Evolutionary conservation across 2,888 invertebrate genomes (phyloP), one percentile per base, ranked within the genome.

Genomic region (Lepeophtheirus nordmannii): DNA sequence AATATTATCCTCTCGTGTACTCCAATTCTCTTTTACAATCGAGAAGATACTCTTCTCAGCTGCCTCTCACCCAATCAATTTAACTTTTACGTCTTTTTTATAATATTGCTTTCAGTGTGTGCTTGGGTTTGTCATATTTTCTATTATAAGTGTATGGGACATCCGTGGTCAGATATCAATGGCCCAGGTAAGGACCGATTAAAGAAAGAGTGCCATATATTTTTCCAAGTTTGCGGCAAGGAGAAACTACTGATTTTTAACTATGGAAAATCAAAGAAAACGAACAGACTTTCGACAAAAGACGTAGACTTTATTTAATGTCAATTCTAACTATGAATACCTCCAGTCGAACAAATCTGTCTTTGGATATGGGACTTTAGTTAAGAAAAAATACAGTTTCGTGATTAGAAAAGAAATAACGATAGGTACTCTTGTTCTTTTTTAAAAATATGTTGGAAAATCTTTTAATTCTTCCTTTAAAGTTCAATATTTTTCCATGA

Each of bases 111-210:
- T 56, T 63, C 46, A 17, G 56, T 53, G 12, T 37, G 23, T 53
- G 30, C 30, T 22, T 56, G 46, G 46, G 5, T 46, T 14, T 56
- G 14, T 56, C 53, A 46, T 17, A 53, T 63, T 30, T 30, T 53
- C n/a, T 63, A 63, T 56, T 63, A 63, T 30, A 63, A 63, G 22
- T 63, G 53, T 23, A 63, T 63, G 63, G 63, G 63, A 1, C 63
- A 63, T 56, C 62, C 62, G 1, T 62, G 62, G 62, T 22, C 62
- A 17, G 62, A 62, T 11, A 62, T 62, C 40, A 62, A 62, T 39
- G 56, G 63, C 12, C 63, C 63, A 1, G 22, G 38, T 3, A 23
- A 8, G 53, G 17, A n/a, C 53, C 5, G 2, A 3, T 14, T 14
- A 46, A 46, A 46, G 17, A 46, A 46, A 8, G 53, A 46, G 53